Base-by-base conservation (phyloP, 2,113 vertebrate genomes). In the Amia ocellicauda region DNA sequence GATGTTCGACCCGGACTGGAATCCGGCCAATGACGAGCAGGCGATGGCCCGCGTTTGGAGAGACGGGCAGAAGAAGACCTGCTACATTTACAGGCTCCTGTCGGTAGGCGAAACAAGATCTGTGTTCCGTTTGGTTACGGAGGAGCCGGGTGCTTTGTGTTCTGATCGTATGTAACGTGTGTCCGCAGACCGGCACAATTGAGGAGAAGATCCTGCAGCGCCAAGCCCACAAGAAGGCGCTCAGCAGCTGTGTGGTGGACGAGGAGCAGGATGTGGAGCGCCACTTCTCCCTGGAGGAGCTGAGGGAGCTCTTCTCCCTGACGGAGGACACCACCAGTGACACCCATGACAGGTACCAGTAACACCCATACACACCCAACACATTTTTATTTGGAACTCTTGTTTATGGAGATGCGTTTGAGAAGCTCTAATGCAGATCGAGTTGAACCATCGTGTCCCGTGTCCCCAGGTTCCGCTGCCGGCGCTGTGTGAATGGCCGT, bases 1-100 rank as follows among this genome's bases (percentile, higher is more conserved):
- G 51, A 99, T 99, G 97, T 98, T 99, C 0, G 97, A 99, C 74
- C 97, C 97, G 0, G 97, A 99, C 80, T 99, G 97, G 97, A 99
- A 99, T 70, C 97, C 97, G 0, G 97, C 97, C 57, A 99, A 99
- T 2, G 97, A 99, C 0, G 95, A 99, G 74, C 97, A 99, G 87
- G 96, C 96, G 2, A 98, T 98, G 97, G 97, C 97, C 3, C 91
- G 97, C 0, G 92, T 99, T 40, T 99, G 97, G 97, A 81, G 96
- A 29, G 97, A 99, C 0, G 97, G 97, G 64, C 97, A 99, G 85
- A 95, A 92, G 82, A 99, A 98, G 82, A 96, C 85, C 2, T 99
- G 97, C 79, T 99, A 91, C 82, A 94, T 99, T 77, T 99, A 99
- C 79, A 88, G 96, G 27, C 88, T 98, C 45, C 88, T 99, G 5